Percentiles rank a stretch among this genome's conserved stretches.
Evolutionary conservation across 2,797 vertebrate species (phyloP).

Genomic region (Mallotus villosus): DNA sequence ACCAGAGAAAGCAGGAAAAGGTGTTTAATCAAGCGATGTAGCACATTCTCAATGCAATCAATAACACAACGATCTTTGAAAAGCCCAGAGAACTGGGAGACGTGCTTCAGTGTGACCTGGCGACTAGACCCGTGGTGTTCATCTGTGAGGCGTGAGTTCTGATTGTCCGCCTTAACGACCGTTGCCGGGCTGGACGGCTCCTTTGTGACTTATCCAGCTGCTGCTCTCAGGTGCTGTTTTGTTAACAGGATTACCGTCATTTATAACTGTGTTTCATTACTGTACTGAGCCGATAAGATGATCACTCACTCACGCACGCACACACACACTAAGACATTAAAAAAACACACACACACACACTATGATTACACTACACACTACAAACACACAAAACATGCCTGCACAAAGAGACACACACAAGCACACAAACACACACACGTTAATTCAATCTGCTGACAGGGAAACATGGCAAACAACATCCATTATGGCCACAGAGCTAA

Average conservation of each 20-base stretch:
- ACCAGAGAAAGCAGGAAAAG: too few species aligned
- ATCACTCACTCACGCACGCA: conserved; percentile 56
- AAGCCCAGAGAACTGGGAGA: too few species aligned
- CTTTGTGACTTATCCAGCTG: conserved; percentile 71
- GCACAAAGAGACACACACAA: conserved; percentile 2
- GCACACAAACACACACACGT: conserved; percentile 6
- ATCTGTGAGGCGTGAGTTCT: conserved; percentile 68
- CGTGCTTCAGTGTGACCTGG: too few species aligned
- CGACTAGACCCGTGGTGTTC: conserved; percentile 49
- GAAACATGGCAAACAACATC: conserved; percentile 81
- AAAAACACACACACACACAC: conserved; percentile 7
- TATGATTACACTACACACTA: background rate
- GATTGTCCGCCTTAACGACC: conserved; percentile 66
- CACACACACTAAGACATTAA: background rate
- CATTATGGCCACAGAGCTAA: conserved; percentile 80
- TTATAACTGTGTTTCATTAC: conserved; percentile 80
- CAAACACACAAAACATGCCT: background rate
- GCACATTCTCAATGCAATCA: too few species aligned
- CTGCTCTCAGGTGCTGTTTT: conserved; percentile 75
- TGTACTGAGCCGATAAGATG: conserved; percentile 75
- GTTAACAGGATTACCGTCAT: conserved; percentile 78
- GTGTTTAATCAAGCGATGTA: too few species aligned
- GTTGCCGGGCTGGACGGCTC: conserved; percentile 58
- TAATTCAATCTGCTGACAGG: conserved; percentile 81
- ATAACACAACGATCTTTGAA: too few species aligned